Conservation (phyloP, 2,888 invertebrate species). For the Aradus depressus region DNA sequence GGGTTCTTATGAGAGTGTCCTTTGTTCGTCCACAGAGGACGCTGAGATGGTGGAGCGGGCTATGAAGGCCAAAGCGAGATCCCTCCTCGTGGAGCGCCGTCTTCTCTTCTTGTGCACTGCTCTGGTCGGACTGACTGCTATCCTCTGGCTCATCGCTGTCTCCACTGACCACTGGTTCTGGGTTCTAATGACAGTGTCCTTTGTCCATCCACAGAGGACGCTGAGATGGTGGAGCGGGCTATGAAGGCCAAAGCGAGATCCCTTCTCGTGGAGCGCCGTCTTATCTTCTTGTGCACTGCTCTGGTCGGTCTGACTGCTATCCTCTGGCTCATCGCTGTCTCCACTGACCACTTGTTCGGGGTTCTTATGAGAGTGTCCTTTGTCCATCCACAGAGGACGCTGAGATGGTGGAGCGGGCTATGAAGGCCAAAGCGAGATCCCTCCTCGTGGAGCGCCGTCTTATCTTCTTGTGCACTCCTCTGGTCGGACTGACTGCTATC, state of each 20-base stretch:
- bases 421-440: constrained; percentile 16
- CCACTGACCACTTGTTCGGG: constrained; percentile 62
- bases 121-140: constrained; percentile 51
- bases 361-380: no score
- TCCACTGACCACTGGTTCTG: constrained; percentile 64
- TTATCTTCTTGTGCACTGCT: constrained; percentile 58
- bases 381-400: no score
- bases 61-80: constrained; percentile 16
- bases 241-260: constrained; percentile 17
- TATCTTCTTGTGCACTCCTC: constrained; percentile 56
- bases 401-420: constrained; percentile 11
- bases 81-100: constrained; percentile 54
- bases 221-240: constrained; percentile 10
- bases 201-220: no score
- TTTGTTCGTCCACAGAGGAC: no score
- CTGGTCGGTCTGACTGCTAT: constrained; percentile 53
- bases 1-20: no score
- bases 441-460: constrained; percentile 57
- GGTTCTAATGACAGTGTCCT: no score
- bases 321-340: constrained; percentile 60
- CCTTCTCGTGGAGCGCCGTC: constrained; percentile 55
- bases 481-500: constrained; percentile 53
- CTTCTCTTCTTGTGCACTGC: constrained; percentile 59
- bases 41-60: constrained; percentile 10
- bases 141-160: constrained; percentile 62